Evolutionary conservation across 2,113 vertebrate genomes (phyloP).

Genomic region (Cygnus atratus): DNA sequence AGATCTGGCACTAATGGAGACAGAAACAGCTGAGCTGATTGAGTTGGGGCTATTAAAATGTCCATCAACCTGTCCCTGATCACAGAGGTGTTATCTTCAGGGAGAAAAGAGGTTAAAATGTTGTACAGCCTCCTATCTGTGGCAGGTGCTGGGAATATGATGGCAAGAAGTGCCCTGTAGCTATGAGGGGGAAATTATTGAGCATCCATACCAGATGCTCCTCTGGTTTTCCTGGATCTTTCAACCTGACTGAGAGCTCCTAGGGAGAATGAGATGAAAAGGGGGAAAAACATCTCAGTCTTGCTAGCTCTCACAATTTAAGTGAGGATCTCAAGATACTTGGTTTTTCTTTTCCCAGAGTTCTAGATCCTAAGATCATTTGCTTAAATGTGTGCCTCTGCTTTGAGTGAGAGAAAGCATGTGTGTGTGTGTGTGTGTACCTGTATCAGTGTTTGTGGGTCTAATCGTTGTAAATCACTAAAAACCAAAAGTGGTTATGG

Average conservation of each 20-base stretch:
- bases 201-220: neutral
- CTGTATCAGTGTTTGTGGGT: neutral
- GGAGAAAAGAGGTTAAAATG: neutral
- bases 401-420: neutral
- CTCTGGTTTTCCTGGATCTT: neutral
- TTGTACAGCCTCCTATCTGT: neutral
- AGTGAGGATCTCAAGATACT: neutral
- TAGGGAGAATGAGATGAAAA: neutral
- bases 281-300: rapidly evolving
- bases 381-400: neutral
- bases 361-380: neutral
- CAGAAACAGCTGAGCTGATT: neutral
- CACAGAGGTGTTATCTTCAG: neutral
- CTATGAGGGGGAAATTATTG: neutral
- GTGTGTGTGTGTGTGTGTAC: rapidly evolving
- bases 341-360: neutral
- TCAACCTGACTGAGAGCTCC: neutral
- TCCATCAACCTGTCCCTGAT: neutral
- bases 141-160: neutral
- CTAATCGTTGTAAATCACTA: neutral
- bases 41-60: neutral
- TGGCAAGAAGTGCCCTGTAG: neutral
- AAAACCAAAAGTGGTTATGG: neutral
- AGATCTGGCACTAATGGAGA: neutral
- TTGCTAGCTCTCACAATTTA: neutral